Evolutionary conservation across 2,797 vertebrate species (phyloP).

Genomic region (Cryptoblepharus egeriae): DNA sequence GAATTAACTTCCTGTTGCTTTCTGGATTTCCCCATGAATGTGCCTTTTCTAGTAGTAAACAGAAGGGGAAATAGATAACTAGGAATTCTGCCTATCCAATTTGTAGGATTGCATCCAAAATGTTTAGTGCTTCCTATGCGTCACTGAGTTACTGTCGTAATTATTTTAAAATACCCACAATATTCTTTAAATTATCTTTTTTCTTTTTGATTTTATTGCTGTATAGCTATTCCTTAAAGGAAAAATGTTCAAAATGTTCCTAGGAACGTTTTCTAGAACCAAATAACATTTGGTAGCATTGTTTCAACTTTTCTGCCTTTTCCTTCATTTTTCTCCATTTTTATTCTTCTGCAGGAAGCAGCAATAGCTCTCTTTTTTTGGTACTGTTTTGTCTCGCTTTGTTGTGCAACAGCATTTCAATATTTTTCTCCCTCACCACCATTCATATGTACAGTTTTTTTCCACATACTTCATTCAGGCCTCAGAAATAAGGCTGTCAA

Average conservation of each 20-base stretch:
- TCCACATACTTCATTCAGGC: background rate
- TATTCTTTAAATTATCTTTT: background rate
- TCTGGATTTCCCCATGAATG: no score
- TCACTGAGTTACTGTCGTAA: background rate
- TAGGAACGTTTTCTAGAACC: background rate
- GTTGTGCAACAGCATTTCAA: background rate
- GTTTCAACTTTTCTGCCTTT: background rate
- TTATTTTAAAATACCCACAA: background rate
- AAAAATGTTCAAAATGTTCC: background rate
- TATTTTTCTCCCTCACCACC: background rate
- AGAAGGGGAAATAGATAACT: no score
- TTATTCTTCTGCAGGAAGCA: background rate
- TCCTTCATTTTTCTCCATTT: background rate
- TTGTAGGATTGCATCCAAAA: no score
- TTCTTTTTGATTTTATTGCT: background rate
- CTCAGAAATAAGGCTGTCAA: background rate
- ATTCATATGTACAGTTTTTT: background rate
- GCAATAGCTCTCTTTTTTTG: background rate
- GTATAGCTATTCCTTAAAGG: background rate
- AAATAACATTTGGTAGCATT: constrained; percentile 10
- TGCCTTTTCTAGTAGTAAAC: no score
- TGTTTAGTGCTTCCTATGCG: background rate
- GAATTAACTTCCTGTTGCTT: no score
- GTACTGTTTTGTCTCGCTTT: constrained; percentile 8
- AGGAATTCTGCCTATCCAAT: no score